These are phyloP conservation scores for Leptothorax acervorum DNA, from an alignment of 2,888 invertebrate species.

Conservation along the genomic window DNA sequence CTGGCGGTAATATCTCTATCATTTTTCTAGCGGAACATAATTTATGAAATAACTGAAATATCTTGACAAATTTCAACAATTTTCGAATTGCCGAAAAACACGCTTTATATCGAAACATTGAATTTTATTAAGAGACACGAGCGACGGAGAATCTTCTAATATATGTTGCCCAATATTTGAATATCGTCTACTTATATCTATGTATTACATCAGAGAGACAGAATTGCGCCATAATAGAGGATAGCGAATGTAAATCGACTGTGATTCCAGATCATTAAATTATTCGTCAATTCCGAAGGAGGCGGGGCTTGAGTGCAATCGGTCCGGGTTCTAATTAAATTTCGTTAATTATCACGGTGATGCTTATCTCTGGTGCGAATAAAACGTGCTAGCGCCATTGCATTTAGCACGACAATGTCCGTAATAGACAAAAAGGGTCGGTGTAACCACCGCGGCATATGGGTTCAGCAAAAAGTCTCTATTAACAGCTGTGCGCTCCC, in stretches of 20 bases:
- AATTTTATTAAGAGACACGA: not conserved
- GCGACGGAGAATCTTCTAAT: not conserved
- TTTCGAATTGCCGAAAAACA: not conserved
- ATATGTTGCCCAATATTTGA: not conserved
- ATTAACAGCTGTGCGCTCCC: conserved; percentile 22
- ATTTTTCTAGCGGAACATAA: not conserved
- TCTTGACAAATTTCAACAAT: not conserved
- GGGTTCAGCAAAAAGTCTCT: conserved; percentile 18
- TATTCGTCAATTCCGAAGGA: conserved; percentile 16
- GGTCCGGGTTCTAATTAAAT: conserved; percentile 55
- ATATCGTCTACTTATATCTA: not conserved
- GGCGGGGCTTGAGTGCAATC: conserved; percentile 28
- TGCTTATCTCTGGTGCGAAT: conserved; percentile 22
- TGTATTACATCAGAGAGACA: not conserved
- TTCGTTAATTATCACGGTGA: conserved; percentile 57
- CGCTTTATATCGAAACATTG: not conserved
- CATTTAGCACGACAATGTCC: conserved; percentile 15
- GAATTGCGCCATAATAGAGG: not conserved
- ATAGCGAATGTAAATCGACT: not conserved
- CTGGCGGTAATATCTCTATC: not conserved
- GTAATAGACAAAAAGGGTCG: conserved; percentile 24
- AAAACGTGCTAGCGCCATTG: conserved; percentile 4
- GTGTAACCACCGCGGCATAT: not conserved
- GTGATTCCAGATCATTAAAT: conserved; percentile 38
- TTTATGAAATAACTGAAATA: not conserved